Evolutionary conservation across 35 echinoderm and acorn worm species (phyloP), one percentile per base, ranked within the genome.

Genomic region (Apostichopus japonicus): DNA sequence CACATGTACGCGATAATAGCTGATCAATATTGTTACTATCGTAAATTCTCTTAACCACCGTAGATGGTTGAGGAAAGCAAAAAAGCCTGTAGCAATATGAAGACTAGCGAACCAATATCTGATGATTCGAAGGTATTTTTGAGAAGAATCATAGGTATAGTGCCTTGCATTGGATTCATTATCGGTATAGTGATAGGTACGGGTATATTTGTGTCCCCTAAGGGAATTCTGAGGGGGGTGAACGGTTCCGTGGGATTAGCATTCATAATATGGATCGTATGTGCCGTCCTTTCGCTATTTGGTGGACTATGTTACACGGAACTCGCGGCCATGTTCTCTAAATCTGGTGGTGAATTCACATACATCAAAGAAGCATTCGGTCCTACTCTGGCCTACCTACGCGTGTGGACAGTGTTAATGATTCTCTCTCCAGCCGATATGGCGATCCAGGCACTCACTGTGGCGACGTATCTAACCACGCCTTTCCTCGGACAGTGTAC

Each of bases 201-300:
- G 5, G 97, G 97, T 17, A 98, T 96, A 23, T 98, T 98, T 63
- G 89, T 94, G 33, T 96, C 96, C 0, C 97, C 97, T 27, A 96
- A 92, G 55, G 95, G 93, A 1, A 83, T 92, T 23, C 54, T 87
- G 57, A 79, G 90, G 23, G 90, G 90, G 6, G 72, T 91, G 8
- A 94, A 84, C 17, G 94, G 96, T 21, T 94, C 94, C 8, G 94
- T 98, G 24, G 96, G 96, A 16, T 83, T 93, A 92, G 90, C 96
- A 10, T 86, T 95, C 8, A 44, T 94, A 9, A 79, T 98, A 6
- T 98, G 94, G 96, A 77, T 94, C 8, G 21, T 95, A 0, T 94
- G 92, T 63, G 96, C 94, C 16, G 65, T 95, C 9, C 88, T 98
- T 22, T 90, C 94, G 6, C 77, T 92, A 10, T 23, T 92, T 54